Conservation (phyloP, 2,797 vertebrate genomes). For the Champsocephalus gunnari region DNA sequence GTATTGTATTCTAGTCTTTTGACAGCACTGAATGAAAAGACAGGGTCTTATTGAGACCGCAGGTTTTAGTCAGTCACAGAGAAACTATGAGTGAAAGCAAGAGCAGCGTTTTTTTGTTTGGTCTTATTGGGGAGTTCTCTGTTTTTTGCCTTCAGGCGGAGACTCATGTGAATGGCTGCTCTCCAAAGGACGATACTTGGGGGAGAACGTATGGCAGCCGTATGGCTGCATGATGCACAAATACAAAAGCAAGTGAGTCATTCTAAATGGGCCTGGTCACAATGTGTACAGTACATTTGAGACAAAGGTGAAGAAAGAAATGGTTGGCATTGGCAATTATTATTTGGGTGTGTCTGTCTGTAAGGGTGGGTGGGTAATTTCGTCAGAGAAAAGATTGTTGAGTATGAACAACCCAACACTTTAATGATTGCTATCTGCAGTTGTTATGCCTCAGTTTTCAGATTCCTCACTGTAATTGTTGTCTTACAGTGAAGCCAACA, state of each 20-base stretch:
- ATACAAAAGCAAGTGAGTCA: conserved; percentile 93
- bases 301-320: conserved; percentile 2
- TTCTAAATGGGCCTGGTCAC: conserved; percentile 13
- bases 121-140: conserved; percentile 46
- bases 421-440: conserved; percentile 17
- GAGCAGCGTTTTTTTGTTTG: conserved; percentile 24
- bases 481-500: conserved; percentile 92
- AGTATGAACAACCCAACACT: neutral
- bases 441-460: neutral
- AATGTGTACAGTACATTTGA: conserved; percentile 4
- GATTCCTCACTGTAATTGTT: conserved; percentile 29
- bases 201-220: conserved; percentile 96
- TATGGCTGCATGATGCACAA: conserved; percentile 99
- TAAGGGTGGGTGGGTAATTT: conserved; percentile 2
- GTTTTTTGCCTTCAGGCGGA: conserved; percentile 82
- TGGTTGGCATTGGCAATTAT: neutral
- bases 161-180: conserved; percentile 97
- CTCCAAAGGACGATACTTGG: conserved; percentile 95
- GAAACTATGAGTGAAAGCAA: conserved; percentile 27
- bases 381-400: neutral
- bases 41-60: conserved; percentile 37
- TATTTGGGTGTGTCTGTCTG: neutral
- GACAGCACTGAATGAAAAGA: conserved; percentile 54
- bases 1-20: conserved; percentile 56
- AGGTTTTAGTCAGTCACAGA: conserved; percentile 44